Evolutionary conservation across 1,140 invertebrate species (phyloP), one percentile per base, ranked within the genome.

Genomic region (Hypsibius dujardini): DNA sequence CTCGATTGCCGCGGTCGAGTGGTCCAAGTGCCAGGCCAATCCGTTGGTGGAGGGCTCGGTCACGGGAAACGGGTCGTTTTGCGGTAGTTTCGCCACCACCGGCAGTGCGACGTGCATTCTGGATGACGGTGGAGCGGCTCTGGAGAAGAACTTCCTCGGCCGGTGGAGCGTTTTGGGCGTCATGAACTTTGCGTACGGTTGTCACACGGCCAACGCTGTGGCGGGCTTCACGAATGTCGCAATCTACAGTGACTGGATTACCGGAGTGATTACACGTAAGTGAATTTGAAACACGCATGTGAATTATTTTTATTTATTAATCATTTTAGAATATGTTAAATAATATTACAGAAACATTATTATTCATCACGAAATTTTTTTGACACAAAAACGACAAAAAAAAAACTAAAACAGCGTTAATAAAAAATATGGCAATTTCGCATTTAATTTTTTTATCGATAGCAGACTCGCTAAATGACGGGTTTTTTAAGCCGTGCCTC

Each of bases 121-220:
- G 3, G 42, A 67, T 42, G 3, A 42, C 12, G 62, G 62, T 42
- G 62, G 62, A 45, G 12, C 62, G 62, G 62, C 62, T 15, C 45
- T 67, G 12, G 42, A 42, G 12, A 67, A 67, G 62, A 42, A 67
- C 42, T 67, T 15, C 42, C 45, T 15, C 45, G 62, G 42, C 12
- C 62, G 62, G 12, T 67, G 62, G 62, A 67, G 42, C 62, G 42
- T 67, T 12, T 12, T 67, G 62, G 62, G 62, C 42, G 62, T 67
- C 3, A 45, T 42, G 12, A 67, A 42, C 62, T 67, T 67, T 42
- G 42, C 42, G 42, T 15, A 15, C 12, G 62, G 62, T 42, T 67
- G 62, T 42, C 3, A 12, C 12, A 12, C 12, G 7, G 3, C 12
- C 12, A 3, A 45, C 7, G 62, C 62, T 42, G 62, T 67, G 12